phyloP scores from a whole-genome alignment of 2,113 vertebrate genomes.

The Puma concolor region DNA sequence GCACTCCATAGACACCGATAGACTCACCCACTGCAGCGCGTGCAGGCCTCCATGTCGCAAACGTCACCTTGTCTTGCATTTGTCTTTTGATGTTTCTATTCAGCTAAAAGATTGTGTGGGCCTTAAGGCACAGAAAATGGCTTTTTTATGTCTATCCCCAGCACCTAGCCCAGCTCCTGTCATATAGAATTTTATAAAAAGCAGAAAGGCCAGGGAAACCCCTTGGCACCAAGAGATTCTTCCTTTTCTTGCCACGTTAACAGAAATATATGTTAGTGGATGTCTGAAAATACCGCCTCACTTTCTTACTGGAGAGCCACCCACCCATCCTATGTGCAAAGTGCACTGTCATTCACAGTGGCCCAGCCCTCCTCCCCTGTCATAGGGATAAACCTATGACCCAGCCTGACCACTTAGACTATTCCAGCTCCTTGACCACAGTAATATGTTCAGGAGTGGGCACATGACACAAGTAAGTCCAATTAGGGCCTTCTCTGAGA shows the following conservation, averaged over 20 bases:
- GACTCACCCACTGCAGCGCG: too few species aligned
- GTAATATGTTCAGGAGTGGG: not conserved
- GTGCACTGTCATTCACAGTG: not conserved
- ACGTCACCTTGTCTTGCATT: not conserved
- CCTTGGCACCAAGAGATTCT: not conserved
- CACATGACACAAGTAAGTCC: not conserved
- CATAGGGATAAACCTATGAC: not conserved
- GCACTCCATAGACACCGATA: not conserved
- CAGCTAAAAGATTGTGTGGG: not conserved
- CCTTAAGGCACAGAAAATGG: not conserved
- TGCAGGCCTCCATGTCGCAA: not conserved
- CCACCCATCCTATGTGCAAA: not conserved
- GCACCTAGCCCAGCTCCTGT: not conserved
- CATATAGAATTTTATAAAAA: constrained; percentile 8
- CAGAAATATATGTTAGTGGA: not conserved
- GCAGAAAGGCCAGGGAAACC: not conserved
- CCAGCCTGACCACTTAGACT: not conserved
- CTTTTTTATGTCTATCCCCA: not conserved
- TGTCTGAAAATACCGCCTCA: not conserved
- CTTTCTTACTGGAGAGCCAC: not conserved
- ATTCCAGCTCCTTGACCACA: not conserved
- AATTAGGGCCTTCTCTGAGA: not conserved
- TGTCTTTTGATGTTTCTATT: constrained; percentile 7
- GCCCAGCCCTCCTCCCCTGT: not conserved
- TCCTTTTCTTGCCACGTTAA: not conserved